phyloP scores from a whole-genome alignment of 2,888 invertebrate genomes.

The Eueremaeus valkanovi region DNA sequence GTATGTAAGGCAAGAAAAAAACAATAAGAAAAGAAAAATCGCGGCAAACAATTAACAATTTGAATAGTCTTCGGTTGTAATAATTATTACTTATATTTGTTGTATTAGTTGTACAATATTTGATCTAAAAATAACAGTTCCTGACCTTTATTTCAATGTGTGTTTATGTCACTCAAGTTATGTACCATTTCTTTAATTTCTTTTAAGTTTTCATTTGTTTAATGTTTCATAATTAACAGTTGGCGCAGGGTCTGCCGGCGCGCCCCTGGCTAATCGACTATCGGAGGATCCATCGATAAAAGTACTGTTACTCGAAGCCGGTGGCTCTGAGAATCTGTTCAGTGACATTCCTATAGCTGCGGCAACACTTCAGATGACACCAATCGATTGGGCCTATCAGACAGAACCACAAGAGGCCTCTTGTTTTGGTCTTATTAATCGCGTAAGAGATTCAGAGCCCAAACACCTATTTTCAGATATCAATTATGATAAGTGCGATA shows the following conservation, averaged over 20 bases:
- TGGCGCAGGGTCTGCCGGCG: slow-evolving; percentile 80
- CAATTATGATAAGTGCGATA: background rate
- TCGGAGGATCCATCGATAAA: slow-evolving; percentile 48
- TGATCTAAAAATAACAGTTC: slow-evolving; percentile 29
- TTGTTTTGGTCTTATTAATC: slow-evolving; percentile 48
- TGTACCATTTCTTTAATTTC: slow-evolving; percentile 17
- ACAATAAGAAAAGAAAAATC: too few species aligned
- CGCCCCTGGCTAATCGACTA: slow-evolving; percentile 76
- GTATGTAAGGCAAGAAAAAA: too few species aligned
- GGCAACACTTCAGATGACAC: slow-evolving; percentile 48
- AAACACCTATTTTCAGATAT: background rate
- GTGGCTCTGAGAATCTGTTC: slow-evolving; percentile 48
- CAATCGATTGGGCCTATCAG: slow-evolving; percentile 85
- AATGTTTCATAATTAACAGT: slow-evolving; percentile 56
- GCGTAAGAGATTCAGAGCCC: slow-evolving; percentile 32
- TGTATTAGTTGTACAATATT: background rate
- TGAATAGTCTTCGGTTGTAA: too few species aligned
- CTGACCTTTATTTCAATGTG: slow-evolving; percentile 20
- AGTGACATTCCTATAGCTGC: slow-evolving; percentile 49
- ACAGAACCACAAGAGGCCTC: slow-evolving; percentile 68
- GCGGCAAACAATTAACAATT: too few species aligned
- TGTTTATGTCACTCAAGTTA: slow-evolving; percentile 21
- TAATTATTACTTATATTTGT: background rate
- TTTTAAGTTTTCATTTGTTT: background rate
- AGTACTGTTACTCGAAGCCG: slow-evolving; percentile 49